Percentiles rank a stretch among this genome's conserved stretches.
phyloP scores from a whole-genome alignment of 2,888 invertebrate genomes.

The Oligia strigilis region DNA sequence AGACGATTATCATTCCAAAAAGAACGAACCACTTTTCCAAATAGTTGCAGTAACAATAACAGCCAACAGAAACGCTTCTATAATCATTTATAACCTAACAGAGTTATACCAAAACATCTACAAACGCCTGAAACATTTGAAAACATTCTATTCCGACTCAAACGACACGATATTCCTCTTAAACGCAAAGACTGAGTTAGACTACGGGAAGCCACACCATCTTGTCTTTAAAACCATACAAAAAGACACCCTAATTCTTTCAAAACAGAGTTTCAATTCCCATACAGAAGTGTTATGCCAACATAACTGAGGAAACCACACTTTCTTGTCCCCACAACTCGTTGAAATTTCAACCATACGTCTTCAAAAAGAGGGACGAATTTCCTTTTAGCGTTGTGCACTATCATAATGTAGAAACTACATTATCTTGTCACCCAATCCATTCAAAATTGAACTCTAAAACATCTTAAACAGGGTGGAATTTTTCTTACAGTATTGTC shows the following conservation, averaged over 20 bases:
- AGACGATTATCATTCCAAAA: neutral
- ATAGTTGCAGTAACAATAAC: neutral
- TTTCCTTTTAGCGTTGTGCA: neutral
- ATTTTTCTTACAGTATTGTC: neutral
- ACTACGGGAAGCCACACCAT: slow-evolving; percentile 35
- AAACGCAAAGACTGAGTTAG: slow-evolving; percentile 62
- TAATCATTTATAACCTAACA: neutral
- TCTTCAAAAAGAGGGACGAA: neutral
- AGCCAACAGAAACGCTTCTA: neutral
- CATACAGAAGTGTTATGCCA: neutral
- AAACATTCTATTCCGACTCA: slow-evolving; percentile 57
- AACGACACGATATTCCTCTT: slow-evolving; percentile 64
- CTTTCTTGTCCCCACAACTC: neutral
- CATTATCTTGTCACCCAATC: neutral
- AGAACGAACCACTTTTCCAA: neutral
- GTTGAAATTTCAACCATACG: slow-evolving; percentile 14
- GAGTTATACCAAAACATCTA: slow-evolving; percentile 16
- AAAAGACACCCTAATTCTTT: slow-evolving; percentile 8
- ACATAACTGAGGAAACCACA: slow-evolving; percentile 12
- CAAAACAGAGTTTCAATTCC: slow-evolving; percentile 9
- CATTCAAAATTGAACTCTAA: slow-evolving; percentile 19
- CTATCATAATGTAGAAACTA: slow-evolving; percentile 23
- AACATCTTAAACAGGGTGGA: neutral
- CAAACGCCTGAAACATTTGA: slow-evolving; percentile 41
- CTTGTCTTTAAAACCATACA: neutral